A percentile compares a stretch with the other conserved stretches of the same genome.
phyloP scores from a whole-genome alignment of 2,113 vertebrate genomes.

The Geococcyx californianus region DNA sequence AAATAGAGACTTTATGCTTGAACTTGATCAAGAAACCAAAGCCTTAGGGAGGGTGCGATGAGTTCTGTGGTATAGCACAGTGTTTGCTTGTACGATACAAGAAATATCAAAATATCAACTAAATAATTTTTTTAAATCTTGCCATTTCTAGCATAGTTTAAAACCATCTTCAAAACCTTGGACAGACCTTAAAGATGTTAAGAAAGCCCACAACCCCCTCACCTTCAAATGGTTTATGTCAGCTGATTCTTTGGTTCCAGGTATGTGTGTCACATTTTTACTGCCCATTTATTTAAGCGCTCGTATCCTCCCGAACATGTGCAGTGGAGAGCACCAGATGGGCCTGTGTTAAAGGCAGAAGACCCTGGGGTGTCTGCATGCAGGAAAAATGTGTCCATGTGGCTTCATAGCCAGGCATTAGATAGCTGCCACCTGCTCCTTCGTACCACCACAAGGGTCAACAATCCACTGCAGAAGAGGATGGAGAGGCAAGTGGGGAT shows the following conservation, averaged over 20 bases:
- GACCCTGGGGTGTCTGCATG: constrained; percentile 39
- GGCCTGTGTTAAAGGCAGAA: neutral
- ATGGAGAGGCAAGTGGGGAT: neutral
- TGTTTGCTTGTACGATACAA: neutral
- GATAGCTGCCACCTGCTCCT: constrained; percentile 57
- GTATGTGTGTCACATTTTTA: neutral
- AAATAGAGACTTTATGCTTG: neutral
- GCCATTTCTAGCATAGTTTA: neutral
- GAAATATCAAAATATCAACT: neutral
- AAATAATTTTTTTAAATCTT: neutral
- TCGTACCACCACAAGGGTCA: rapidly evolving
- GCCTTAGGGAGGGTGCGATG: neutral
- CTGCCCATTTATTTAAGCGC: neutral
- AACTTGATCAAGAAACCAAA: neutral
- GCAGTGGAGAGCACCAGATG: constrained; percentile 37
- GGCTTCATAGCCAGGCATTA: constrained; percentile 21
- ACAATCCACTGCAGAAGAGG: neutral
- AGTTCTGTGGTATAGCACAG: neutral
- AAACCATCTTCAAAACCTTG: neutral
- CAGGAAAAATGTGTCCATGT: constrained; percentile 11
- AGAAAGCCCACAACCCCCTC: neutral
- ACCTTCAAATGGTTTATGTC: neutral
- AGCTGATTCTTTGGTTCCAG: neutral
- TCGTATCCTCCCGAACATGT: neutral
- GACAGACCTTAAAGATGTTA: neutral